Evolutionary conservation across 2,797 vertebrate species (phyloP), one percentile per base, ranked within the genome.

Genomic region (Siniperca scherzeri): DNA sequence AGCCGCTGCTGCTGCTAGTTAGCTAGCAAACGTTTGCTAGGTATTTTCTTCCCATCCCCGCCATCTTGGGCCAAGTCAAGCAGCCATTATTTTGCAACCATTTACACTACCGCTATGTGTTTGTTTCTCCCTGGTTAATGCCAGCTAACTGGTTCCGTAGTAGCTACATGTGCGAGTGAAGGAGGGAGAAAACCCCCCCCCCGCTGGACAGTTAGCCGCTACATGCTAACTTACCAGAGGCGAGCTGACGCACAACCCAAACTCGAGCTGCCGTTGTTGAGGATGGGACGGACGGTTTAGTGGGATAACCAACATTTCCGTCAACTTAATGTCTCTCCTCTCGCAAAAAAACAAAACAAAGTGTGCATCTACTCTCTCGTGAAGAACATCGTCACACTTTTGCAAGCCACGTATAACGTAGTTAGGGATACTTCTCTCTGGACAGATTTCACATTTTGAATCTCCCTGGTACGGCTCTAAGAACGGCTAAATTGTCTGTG

Each of bases 191-290:
- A 72, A n/a, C n/a, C n/a, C n/a, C n/a, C n/a, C n/a, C 27, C 27
- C 44, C 53, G 81, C 75, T 67, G 77, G 53, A 50, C 61, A 67
- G 82, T 66, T 89, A 90, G 87, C 84, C 25, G 84, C 85, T 88
- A 88, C 84, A 78, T 74, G 91, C 91, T 93, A 90, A 2, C 69
- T 91, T 92, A 89, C 3, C 73, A 59, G 56, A 52, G 78, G 36
- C 36, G 87, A 70, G 82, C 91, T 91, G 91, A 90, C 90, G 88
- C 89, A 91, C 91, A 73, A 85, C 13, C 61, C 75, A 56, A 83
- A 83, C 87, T 88, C 77, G 2, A 17, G 36, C 50, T n/a, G 55
- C 46, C n/a, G 78, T 74, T 70, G 8, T 2, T 11, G 62, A 12
- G 19, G 78, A 80, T 5, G 60, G 69, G 70, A 86, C 65, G 60